Evolutionary conservation across 2,888 invertebrate species (phyloP).

Genomic region (Oxytorus armatus): DNA sequence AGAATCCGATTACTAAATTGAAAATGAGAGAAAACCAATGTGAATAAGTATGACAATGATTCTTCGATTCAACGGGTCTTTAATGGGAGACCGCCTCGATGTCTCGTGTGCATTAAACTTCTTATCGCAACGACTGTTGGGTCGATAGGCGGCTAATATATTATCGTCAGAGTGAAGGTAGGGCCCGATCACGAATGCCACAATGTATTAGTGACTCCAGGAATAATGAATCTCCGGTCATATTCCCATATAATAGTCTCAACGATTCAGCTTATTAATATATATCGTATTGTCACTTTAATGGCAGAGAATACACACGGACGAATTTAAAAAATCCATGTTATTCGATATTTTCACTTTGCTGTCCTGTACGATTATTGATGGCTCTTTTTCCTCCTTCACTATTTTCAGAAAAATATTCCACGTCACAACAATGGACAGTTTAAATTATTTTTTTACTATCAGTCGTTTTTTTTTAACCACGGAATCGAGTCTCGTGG

Average conservation of each 20-base stretch:
- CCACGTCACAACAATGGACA: too few species aligned
- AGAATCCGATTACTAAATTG: slow-evolving; percentile 28
- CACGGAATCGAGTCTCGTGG: neutral
- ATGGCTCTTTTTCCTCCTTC: too few species aligned
- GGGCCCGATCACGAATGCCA: neutral
- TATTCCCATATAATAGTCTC: too few species aligned
- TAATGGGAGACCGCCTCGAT: slow-evolving; percentile 42
- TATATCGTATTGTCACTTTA: too few species aligned
- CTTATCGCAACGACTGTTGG: slow-evolving; percentile 58
- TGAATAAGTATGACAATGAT: slow-evolving; percentile 36
- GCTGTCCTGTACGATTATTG: too few species aligned
- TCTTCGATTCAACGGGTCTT: slow-evolving; percentile 46
- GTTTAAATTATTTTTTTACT: too few species aligned
- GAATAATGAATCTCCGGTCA: neutral
- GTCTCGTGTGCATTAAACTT: slow-evolving; percentile 55
- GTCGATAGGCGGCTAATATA: slow-evolving; percentile 38
- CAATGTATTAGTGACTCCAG: neutral
- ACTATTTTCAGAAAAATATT: too few species aligned
- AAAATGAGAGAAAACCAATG: slow-evolving; percentile 21
- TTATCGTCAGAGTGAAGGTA: neutral
- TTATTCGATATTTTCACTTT: too few species aligned
- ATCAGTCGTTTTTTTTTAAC: too few species aligned
- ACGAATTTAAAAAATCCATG: too few species aligned
- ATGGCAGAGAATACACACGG: too few species aligned
- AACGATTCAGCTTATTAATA: too few species aligned